These are phyloP conservation scores for Phylloscopus whistleri DNA, from an alignment of 2,113 vertebrate genomes.

Conservation along the genomic window DNA sequence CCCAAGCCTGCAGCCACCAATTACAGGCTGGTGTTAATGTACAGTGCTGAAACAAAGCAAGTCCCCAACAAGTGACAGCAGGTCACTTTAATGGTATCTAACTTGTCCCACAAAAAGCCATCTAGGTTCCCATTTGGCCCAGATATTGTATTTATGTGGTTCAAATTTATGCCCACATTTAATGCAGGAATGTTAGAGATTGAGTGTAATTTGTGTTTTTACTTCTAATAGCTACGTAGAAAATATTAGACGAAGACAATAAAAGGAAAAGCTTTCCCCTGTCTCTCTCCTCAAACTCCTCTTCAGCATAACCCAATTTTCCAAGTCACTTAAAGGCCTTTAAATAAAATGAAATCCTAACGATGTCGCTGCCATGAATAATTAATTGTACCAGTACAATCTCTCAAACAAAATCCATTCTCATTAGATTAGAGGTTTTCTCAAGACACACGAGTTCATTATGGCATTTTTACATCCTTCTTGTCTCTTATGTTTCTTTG, in stretches of 20 bases:
- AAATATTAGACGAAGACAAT: constrained; percentile 76
- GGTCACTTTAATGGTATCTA: neutral
- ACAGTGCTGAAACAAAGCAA: neutral
- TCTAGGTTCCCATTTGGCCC: neutral
- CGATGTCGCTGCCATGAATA: constrained; percentile 94
- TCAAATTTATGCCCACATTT: neutral
- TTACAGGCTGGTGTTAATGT: neutral
- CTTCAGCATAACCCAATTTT: constrained; percentile 87
- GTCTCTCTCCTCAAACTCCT: constrained; percentile 73
- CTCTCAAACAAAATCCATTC: constrained; percentile 93
- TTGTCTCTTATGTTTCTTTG: constrained; percentile 62
- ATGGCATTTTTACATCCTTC: constrained; percentile 72
- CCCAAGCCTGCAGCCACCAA: neutral
- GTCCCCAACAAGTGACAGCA: neutral
- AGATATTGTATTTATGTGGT: neutral
- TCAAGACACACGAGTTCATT: constrained; percentile 84
- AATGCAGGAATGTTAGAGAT: constrained; percentile 28
- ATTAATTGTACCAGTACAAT: constrained; percentile 89
- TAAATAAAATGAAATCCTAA: constrained; percentile 92
- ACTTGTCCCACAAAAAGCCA: neutral
- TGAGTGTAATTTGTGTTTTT: constrained; percentile 53
- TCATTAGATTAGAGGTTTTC: constrained; percentile 94
- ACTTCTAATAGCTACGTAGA: constrained; percentile 65
- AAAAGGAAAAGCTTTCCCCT: constrained; percentile 78
- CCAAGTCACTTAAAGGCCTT: constrained; percentile 82